Evolutionary conservation across 2,113 vertebrate genomes (phyloP).

Genomic region (Neodontobutis hainanensis): DNA sequence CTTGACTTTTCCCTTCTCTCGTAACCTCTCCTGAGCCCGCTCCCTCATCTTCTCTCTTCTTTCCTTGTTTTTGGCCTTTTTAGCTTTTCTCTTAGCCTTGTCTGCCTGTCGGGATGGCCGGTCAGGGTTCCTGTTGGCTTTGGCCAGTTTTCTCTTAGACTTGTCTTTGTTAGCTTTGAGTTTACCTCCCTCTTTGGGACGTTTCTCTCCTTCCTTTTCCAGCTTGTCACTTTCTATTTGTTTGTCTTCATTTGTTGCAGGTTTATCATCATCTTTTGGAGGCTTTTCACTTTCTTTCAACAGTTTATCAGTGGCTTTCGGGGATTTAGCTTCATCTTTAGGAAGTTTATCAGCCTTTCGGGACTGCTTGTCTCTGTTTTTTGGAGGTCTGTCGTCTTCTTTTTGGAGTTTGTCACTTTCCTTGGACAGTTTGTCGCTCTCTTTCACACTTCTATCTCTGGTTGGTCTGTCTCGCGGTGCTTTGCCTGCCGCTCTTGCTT

Average conservation of each 20-base stretch:
- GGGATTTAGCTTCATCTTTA: conserved; percentile 38
- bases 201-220: conserved; percentile 23
- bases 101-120: conserved; percentile 79
- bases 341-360: conserved; percentile 34
- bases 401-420: too few relatives aligned
- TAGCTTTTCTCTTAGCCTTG: conserved; percentile 76
- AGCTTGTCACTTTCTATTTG: conserved; percentile 2
- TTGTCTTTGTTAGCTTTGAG: conserved; percentile 37
- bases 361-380: conserved; percentile 16
- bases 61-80: conserved; percentile 78
- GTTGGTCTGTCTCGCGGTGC: conserved; percentile 14
- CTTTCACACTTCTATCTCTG: background rate
- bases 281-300: conserved; percentile 8
- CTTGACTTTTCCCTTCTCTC: conserved; percentile 78
- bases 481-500: conserved; percentile 74
- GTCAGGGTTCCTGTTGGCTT: conserved; percentile 54
- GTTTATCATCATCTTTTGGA: conserved; percentile 19
- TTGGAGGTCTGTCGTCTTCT: conserved; percentile 11
- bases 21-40: conserved; percentile 69
- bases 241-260: background rate
- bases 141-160: conserved; percentile 51
- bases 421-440: too few relatives aligned
- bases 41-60: conserved; percentile 80
- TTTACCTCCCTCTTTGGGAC: conserved; percentile 28
- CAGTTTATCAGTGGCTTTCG: conserved; percentile 17